These are phyloP conservation scores for Exephanes ischioxanthus DNA, from an alignment of 2,888 invertebrate genomes.

Conservation along the genomic window DNA sequence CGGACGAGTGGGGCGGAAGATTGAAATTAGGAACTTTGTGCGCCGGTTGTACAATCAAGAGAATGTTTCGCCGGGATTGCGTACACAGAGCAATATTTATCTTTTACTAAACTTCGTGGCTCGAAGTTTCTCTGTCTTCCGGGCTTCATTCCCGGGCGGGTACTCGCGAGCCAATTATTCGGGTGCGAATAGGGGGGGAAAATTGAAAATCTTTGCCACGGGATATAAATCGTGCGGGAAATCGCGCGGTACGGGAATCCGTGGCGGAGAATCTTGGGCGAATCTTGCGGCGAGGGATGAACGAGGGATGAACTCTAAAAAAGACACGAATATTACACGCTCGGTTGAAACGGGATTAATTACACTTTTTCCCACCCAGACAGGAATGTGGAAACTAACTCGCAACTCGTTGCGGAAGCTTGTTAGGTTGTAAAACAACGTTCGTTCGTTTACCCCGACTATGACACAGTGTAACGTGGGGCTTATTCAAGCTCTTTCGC, in stretches of 20 bases:
- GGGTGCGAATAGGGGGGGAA: constrained; percentile 32
- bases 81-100: constrained; percentile 15
- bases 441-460: constrained; percentile 7
- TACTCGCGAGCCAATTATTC: constrained; percentile 56
- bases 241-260: constrained; percentile 3
- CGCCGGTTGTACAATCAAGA: constrained; percentile 42
- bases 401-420: constrained; percentile 6
- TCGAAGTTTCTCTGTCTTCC: constrained; percentile 36
- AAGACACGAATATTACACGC: constrained; percentile 45
- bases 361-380: constrained; percentile 16
- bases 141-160: background rate
- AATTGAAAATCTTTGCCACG: constrained; percentile 48
- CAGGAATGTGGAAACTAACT: constrained; percentile 19
- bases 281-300: background rate
- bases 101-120: constrained; percentile 16
- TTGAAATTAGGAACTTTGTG: constrained; percentile 58
- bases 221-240: constrained; percentile 43
- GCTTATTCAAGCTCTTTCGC: constrained; percentile 30
- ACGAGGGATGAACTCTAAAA: background rate
- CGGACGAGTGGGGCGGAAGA: background rate
- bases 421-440: constrained; percentile 9
- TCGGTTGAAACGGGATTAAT: constrained; percentile 49
- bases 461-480: background rate
- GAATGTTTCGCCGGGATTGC: constrained; percentile 47
- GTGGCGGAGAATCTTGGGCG: constrained; percentile 1